Base-by-base conservation (phyloP, 2,113 vertebrate genomes). In the Macquaria ambigua region DNA sequence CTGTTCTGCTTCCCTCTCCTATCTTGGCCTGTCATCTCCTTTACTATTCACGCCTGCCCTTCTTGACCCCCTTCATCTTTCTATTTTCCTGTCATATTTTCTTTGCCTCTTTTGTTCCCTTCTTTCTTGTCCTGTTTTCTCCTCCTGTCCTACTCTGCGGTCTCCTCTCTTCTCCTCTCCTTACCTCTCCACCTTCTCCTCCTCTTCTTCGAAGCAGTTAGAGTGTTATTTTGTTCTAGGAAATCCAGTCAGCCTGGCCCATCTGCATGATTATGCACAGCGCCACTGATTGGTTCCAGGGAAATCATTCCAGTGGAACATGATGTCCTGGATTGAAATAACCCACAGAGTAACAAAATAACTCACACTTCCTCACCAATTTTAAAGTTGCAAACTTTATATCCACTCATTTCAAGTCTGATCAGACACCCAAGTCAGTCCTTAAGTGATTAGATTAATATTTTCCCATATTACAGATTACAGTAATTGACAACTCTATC, bases 211-310 rank as follows among this genome's bases (percentile, higher is more conserved):
- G 1, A 78, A 67, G 46, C 34, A 72, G 18, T 83, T 71, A 28
- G 62, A 81, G n/a, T 73, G 66, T 79, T 77, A 79, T 84, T 87
- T 85, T 87, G 79, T 85, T 88, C 83, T 89, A 68, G 55, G 77
- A 89, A 77, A 85, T 90, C 74, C 85, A 90, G 87, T 85, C 85
- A 71, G 77, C 56, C 72, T 75, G 79, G 58, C 48, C 88, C 88
- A 88, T 90, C 87, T 88, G 77, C 63, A 86, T 88, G 84, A 92
- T 90, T 91, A 88, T 91, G 74, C 88, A 81, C 62, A 89, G 72
- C 53, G 39, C 53, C 5, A 5, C 82, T 90, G 84, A 92, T 92
- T 90, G 76, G 86, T 91, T 94, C 83, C 73, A 77, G 70, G 43
- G 23, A 90, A 90, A 83, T 92, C 74, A 68, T 92, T 91, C 77